Evolutionary conservation across 2,797 vertebrate genomes (phyloP).

Genomic region (Crocodylus rhombifer): DNA sequence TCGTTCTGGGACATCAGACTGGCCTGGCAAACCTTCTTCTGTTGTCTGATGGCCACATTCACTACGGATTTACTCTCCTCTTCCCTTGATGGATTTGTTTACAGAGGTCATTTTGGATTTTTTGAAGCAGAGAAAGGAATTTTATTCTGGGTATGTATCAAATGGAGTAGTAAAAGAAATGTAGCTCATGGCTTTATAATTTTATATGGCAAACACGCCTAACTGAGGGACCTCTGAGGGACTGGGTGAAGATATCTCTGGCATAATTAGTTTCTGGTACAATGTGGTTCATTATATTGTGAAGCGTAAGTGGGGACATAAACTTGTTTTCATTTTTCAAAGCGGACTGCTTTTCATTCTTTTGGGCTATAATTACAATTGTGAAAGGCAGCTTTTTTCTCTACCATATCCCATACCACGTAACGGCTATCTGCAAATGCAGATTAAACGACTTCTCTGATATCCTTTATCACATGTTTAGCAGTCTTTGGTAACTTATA

Average conservation of each 20-base stretch:
- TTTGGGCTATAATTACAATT: background rate
- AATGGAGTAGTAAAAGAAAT: background rate
- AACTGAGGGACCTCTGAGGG: background rate
- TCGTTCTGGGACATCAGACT: slow-evolving; percentile 65
- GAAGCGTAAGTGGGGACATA: background rate
- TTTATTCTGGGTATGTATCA: slow-evolving; percentile 58
- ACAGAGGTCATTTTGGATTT: slow-evolving; percentile 64
- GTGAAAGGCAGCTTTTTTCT: background rate
- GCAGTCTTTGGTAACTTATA: background rate
- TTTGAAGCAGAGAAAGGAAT: slow-evolving; percentile 71
- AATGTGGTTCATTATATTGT: background rate
- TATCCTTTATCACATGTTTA: background rate
- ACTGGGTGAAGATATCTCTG: background rate
- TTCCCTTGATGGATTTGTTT: slow-evolving; percentile 56
- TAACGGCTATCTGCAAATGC: background rate
- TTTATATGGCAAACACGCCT: background rate
- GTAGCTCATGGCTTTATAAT: background rate
- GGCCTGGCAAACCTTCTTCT: slow-evolving; percentile 73
- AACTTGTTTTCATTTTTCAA: background rate
- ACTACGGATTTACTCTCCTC: slow-evolving; percentile 64
- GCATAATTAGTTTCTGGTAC: background rate
- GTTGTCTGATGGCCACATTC: slow-evolving; percentile 66
- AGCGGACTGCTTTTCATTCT: background rate
- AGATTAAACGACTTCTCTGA: background rate
- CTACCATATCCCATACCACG: background rate